Percentiles rank a stretch among this genome's conserved stretches.
Evolutionary conservation across 2,797 vertebrate species (phyloP).

Genomic region (Bufotes viridis): DNA sequence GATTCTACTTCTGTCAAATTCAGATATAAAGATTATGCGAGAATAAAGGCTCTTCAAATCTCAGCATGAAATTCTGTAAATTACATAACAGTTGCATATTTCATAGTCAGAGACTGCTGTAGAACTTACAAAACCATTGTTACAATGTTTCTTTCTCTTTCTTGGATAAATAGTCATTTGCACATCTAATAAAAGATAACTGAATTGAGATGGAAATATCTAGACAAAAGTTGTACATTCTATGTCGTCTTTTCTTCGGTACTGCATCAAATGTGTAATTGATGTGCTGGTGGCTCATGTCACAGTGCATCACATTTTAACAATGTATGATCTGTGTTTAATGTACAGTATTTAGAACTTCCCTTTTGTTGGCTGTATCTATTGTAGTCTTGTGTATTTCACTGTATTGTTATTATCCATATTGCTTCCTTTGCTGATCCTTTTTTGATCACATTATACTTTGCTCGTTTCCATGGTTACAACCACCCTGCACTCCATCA

Average conservation of each 20-base stretch:
- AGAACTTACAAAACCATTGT: conserved; percentile 44
- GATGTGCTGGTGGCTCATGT: neutral
- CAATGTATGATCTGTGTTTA: neutral
- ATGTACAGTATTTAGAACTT: neutral
- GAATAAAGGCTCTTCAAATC: conserved; percentile 51
- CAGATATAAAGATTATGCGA: conserved; percentile 53
- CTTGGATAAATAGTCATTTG: conserved; percentile 36
- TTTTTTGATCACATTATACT: too few species aligned
- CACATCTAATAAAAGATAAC: conserved; percentile 33
- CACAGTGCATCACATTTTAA: neutral
- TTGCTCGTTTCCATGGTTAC: too few species aligned
- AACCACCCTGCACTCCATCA: too few species aligned
- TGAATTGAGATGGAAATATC: conserved; percentile 30
- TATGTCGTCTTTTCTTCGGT: neutral
- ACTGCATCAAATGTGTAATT: conserved; percentile 16
- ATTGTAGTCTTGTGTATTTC: neutral
- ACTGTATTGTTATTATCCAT: too few species aligned
- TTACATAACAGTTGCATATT: conserved; percentile 51
- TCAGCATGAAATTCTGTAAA: conserved; percentile 54
- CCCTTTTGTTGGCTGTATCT: neutral
- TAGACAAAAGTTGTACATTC: neutral
- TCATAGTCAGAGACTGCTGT: conserved; percentile 32
- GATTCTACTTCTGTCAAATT: conserved; percentile 47
- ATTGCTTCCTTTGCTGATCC: too few species aligned
- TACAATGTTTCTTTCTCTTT: conserved; percentile 35